A percentile compares a stretch with the other conserved stretches of the same genome.
Conservation (phyloP, 2,113 vertebrate species). For the Cinclus cinclus region DNA sequence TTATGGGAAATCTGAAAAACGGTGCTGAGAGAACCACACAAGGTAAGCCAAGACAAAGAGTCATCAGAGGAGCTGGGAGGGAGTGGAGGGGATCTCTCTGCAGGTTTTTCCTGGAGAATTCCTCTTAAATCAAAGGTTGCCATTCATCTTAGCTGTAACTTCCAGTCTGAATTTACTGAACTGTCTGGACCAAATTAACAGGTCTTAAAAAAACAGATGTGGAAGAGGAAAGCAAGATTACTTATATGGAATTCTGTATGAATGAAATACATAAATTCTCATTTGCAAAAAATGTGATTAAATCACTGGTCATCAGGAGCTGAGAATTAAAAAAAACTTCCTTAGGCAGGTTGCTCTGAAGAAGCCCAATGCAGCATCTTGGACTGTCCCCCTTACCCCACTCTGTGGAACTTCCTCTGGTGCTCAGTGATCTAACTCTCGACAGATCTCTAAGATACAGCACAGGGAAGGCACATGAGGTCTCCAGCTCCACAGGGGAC, state of each 20-base stretch:
- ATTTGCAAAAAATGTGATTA: not conserved
- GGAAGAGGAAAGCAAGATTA: not conserved
- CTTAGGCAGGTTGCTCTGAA: not conserved
- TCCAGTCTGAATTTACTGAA: not conserved
- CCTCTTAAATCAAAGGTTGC: not conserved
- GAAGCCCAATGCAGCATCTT: not conserved
- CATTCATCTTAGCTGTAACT: not conserved
- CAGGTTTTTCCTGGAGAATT: not conserved
- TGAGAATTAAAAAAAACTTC: not conserved
- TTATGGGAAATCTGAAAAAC: not conserved
- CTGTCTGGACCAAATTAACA: not conserved
- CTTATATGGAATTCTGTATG: not conserved
- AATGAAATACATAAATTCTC: not conserved
- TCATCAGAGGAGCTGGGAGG: not conserved
- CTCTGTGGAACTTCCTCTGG: not conserved
- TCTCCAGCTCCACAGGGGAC: not conserved
- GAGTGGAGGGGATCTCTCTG: not conserved
- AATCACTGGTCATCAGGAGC: not conserved
- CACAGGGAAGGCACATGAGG: not conserved
- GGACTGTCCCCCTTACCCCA: not conserved
- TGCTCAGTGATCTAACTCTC: not conserved
- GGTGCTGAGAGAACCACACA: not conserved
- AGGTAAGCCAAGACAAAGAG: slow-evolving; percentile 17
- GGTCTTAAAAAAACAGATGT: not conserved
- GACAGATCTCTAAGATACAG: not conserved